Evolutionary conservation across 1,140 invertebrate species (phyloP).

Genomic region (Drosophila triauraria): DNA sequence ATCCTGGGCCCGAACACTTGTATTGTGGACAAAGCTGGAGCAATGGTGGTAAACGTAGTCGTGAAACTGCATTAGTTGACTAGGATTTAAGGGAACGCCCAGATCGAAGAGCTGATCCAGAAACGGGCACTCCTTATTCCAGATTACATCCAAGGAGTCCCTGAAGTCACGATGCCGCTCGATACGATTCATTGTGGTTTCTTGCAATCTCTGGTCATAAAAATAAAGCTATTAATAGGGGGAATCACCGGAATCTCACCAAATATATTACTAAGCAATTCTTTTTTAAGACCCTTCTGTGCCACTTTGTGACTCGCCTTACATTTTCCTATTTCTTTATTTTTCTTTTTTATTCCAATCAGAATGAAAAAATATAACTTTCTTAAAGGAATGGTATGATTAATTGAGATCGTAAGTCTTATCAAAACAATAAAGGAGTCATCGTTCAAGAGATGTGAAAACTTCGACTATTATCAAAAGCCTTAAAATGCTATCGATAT

Average conservation of each 20-base stretch:
- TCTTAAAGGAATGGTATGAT: neutral
- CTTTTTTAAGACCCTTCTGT: neutral
- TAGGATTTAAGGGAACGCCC: neutral
- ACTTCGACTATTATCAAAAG: neutral
- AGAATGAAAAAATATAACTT: neutral
- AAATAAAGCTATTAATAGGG: neutral
- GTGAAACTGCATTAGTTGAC: neutral
- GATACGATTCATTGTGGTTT: slow-evolving; percentile 2
- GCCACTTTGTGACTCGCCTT: neutral
- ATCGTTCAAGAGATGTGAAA: neutral
- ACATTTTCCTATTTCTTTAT: neutral
- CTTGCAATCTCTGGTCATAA: neutral
- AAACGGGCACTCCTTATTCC: neutral
- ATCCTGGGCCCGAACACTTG: neutral
- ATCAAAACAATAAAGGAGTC: neutral
- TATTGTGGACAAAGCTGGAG: neutral
- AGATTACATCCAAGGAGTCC: neutral
- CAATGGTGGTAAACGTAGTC: slow-evolving; percentile 6
- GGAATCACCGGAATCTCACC: slow-evolving; percentile 4
- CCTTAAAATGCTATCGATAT: slow-evolving; percentile 1
- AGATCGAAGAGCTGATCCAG: slow-evolving; percentile 11
- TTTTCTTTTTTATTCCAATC: neutral
- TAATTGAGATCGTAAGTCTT: neutral
- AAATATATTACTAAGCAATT: too few relatives aligned
- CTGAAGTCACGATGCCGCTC: too few relatives aligned